Percentiles rank a stretch among this genome's conserved stretches.
Evolutionary conservation across 53 echinoderm and acorn worm species (phyloP).

Genomic region (Echinarachnius parma): DNA sequence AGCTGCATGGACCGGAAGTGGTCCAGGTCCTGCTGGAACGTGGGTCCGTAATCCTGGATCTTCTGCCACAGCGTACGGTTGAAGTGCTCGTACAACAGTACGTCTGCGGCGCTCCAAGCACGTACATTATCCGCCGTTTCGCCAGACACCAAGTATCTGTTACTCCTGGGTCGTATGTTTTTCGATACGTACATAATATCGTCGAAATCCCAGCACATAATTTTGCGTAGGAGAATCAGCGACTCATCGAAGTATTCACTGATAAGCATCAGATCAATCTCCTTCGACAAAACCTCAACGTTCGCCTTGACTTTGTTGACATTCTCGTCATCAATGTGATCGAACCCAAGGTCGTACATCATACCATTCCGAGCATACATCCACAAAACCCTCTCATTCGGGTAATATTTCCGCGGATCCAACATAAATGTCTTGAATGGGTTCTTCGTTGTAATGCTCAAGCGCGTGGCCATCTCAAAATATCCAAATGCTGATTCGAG

Average conservation of each 20-base stretch:
- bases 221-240: conserved; percentile 46
- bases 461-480: conserved; percentile 31
- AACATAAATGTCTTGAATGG: conserved; percentile 49
- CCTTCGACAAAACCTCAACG: conserved; percentile 37
- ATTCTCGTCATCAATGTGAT: conserved; percentile 27
- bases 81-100: conserved; percentile 58
- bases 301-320: conserved; percentile 19
- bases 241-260: conserved; percentile 71
- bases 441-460: neutral
- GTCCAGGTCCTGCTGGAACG: conserved; percentile 32
- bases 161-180: conserved; percentile 38
- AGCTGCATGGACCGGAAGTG: conserved; percentile 17
- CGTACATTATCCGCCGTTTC: conserved; percentile 8
- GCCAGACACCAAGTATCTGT: conserved; percentile 8
- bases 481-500: conserved; percentile 50
- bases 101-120: conserved; percentile 54
- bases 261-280: conserved; percentile 64
- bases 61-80: conserved; percentile 57
- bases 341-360: conserved; percentile 63
- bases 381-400: conserved; percentile 10
- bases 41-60: conserved; percentile 45
- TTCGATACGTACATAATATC: conserved; percentile 56
- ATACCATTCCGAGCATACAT: conserved; percentile 41
- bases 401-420: conserved; percentile 28
- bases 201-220: conserved; percentile 58